Percentiles rank a stretch among this genome's conserved stretches.
Conservation (phyloP, 2,113 vertebrate genomes). For the Nibea albiflora region DNA sequence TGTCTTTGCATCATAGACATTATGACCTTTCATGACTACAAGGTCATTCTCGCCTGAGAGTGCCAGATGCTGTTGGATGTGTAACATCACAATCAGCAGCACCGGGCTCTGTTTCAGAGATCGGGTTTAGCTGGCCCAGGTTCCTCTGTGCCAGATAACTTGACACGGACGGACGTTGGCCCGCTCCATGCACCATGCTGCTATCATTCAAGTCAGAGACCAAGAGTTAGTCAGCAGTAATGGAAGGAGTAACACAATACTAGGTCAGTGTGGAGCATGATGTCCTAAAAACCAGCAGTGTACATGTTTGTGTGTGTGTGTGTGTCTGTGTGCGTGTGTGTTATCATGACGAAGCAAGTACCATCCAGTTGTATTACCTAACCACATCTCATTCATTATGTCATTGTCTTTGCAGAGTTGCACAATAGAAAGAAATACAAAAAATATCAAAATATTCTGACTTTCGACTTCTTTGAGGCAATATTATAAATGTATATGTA, state of each 20-base stretch:
- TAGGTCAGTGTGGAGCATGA: constrained; percentile 48
- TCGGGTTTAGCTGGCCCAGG: constrained; percentile 74
- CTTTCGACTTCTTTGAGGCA: not conserved
- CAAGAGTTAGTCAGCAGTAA: constrained; percentile 78
- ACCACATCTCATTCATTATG: constrained; percentile 54
- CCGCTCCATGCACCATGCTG: constrained; percentile 24
- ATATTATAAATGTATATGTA: not conserved
- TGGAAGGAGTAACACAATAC: constrained; percentile 76
- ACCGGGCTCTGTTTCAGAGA: constrained; percentile 71
- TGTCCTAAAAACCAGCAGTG: constrained; percentile 49
- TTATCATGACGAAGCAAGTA: constrained; percentile 62
- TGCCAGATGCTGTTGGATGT: constrained; percentile 51
- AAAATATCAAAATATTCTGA: not conserved
- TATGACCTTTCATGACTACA: constrained; percentile 22
- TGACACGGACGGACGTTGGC: constrained; percentile 60
- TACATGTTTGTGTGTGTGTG: not conserved
- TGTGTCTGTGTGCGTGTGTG: not conserved
- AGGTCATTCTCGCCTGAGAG: constrained; percentile 48
- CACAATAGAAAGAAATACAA: constrained; percentile 31
- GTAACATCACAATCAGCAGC: constrained; percentile 58
- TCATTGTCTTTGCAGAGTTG: constrained; percentile 42
- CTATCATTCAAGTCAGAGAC: constrained; percentile 72
- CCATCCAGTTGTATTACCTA: constrained; percentile 50
- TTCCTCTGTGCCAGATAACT: constrained; percentile 70
- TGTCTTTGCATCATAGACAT: not conserved